Evolutionary conservation across 1,140 invertebrate genomes (phyloP).

Genomic region (Triops longicaudatus): DNA sequence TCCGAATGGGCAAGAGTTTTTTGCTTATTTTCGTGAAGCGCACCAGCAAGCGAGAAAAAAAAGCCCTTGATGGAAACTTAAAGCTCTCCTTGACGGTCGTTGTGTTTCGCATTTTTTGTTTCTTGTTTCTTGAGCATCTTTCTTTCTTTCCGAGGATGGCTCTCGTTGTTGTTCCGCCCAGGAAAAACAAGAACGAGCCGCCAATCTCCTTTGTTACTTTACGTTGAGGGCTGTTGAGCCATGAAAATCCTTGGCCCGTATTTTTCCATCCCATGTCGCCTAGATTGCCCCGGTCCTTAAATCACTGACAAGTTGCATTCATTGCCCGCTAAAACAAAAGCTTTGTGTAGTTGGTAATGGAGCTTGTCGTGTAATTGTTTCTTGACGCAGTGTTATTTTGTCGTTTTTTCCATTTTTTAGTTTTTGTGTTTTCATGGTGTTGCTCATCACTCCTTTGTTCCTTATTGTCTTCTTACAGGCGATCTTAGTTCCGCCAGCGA

Average conservation of each 20-base stretch:
- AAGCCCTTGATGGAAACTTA: neutral
- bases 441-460: neutral
- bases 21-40: neutral
- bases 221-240: conserved; percentile 20
- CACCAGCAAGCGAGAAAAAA: neutral
- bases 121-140: neutral
- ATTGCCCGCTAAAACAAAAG: neutral
- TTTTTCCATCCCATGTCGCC: conserved; percentile 10
- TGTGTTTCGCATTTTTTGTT: neutral
- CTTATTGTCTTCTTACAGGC: conserved; percentile 35
- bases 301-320: conserved; percentile 1
- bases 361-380: neutral
- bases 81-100: conserved; percentile 16
- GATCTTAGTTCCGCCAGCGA: conserved; percentile 82
- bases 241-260: conserved; percentile 18
- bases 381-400: neutral
- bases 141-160: conserved; percentile 13
- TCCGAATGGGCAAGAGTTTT: neutral
- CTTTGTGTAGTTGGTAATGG: neutral
- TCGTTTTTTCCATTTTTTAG: neutral
- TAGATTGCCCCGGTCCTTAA: conserved; percentile 10
- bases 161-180: conserved; percentile 1
- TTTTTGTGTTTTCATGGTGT: neutral
- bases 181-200: neutral
- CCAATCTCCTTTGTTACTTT: neutral